Evolutionary conservation across 2,797 vertebrate genomes (phyloP).

Genomic region (Silurus aristotelis): DNA sequence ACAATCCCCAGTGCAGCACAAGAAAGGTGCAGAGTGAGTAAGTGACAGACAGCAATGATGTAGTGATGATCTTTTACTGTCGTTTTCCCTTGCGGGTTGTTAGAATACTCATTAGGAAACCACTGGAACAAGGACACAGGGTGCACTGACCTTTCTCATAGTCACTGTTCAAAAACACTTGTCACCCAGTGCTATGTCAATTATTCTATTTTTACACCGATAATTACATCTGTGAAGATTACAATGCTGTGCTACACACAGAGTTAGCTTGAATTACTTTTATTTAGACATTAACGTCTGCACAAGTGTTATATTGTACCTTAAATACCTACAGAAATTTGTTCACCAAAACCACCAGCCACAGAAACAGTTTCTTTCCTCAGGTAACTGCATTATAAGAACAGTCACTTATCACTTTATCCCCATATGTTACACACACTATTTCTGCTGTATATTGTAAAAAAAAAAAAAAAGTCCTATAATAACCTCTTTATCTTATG

Average conservation of each 20-base stretch:
- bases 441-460: too few relatives aligned
- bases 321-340: too few relatives aligned
- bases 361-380: too few relatives aligned
- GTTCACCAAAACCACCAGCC: too few relatives aligned
- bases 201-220: neutral
- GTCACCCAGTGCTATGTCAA: conserved; percentile 7
- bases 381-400: too few relatives aligned
- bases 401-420: too few relatives aligned
- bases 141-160: conserved; percentile 42
- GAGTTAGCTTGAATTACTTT: neutral
- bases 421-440: too few relatives aligned
- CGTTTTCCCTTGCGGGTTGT: conserved; percentile 33
- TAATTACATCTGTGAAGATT: neutral
- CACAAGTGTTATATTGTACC: neutral
- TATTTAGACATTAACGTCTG: neutral
- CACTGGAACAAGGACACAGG: conserved; percentile 30
- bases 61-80: conserved; percentile 48
- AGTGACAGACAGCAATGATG: conserved; percentile 45
- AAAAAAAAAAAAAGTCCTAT: too few relatives aligned
- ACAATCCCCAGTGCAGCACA: conserved; percentile 25
- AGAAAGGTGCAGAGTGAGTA: conserved; percentile 21
- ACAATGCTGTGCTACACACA: neutral
- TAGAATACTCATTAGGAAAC: conserved; percentile 48
- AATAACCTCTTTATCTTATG: too few relatives aligned
- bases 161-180: conserved; percentile 40